phyloP scores from a whole-genome alignment of 2,797 vertebrate genomes.

The Leptoclinus maculatus region DNA sequence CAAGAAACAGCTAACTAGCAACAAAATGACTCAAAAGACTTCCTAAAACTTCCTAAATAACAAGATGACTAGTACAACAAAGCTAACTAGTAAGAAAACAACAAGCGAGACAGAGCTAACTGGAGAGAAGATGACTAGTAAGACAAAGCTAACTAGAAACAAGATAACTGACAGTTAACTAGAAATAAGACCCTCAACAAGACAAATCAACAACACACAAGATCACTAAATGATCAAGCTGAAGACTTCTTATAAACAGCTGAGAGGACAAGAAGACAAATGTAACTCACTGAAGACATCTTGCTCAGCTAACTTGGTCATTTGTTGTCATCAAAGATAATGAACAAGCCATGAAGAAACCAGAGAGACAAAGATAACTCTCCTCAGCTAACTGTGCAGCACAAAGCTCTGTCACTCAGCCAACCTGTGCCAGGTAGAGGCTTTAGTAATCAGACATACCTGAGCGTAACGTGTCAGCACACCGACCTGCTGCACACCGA shows the following conservation, averaged over 20 bases:
- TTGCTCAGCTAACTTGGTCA: too few species aligned
- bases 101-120: not conserved
- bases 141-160: not conserved
- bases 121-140: not conserved
- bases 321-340: too few species aligned
- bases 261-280: not conserved
- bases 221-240: not conserved
- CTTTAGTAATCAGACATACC: not conserved
- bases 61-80: not conserved
- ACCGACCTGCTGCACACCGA: not conserved
- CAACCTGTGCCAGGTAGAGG: constrained; percentile 2
- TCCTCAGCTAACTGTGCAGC: not conserved
- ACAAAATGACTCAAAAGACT: not conserved
- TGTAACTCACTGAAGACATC: not conserved
- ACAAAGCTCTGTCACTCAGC: not conserved
- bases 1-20: not conserved
- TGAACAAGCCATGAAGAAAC: too few species aligned
- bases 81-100: not conserved
- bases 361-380: too few species aligned
- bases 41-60: not conserved
- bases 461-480: constrained; percentile 7
- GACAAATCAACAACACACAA: not conserved
- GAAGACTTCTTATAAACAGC: not conserved
- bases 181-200: not conserved
- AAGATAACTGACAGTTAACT: not conserved